A percentile compares a stretch with the other conserved stretches of the same genome.
phyloP scores from a whole-genome alignment of 2,113 vertebrate genomes.

The Poecile atricapillus region DNA sequence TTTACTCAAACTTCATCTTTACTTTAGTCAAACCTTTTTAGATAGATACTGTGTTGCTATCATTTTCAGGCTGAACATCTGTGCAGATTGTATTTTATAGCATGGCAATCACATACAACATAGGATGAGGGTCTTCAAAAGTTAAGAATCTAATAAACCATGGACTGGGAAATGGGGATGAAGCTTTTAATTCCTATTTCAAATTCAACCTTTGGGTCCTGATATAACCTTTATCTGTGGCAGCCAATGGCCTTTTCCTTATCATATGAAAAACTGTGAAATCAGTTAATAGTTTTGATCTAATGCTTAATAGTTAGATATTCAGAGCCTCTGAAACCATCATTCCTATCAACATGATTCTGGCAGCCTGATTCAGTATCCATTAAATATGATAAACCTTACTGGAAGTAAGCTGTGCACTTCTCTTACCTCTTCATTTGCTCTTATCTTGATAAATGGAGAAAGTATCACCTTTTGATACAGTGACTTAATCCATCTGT shows the following conservation, averaged over 20 bases:
- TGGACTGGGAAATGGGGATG: not conserved
- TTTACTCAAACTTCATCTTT: not conserved
- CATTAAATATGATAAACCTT: not conserved
- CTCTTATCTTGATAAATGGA: not conserved
- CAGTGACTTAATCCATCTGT: not conserved
- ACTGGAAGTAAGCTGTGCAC: not conserved
- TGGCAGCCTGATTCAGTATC: not conserved
- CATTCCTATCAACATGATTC: not conserved
- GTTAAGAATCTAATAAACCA: not conserved
- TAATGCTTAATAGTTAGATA: not conserved
- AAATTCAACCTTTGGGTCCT: not conserved
- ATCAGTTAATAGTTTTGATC: not conserved
- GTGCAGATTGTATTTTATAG: not conserved
- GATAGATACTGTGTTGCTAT: not conserved
- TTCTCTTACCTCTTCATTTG: not conserved
- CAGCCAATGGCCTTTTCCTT: not conserved
- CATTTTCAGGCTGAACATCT: not conserved
- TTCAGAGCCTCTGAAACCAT: not conserved
- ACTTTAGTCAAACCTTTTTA: not conserved
- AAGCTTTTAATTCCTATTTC: not conserved
- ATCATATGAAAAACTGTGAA: not conserved
- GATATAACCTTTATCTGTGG: not conserved
- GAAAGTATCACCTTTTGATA: not conserved
- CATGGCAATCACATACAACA: not conserved
- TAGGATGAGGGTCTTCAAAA: not conserved